phyloP scores from a whole-genome alignment of 2,113 vertebrate species.

The Psilopsiagon aurifrons region DNA sequence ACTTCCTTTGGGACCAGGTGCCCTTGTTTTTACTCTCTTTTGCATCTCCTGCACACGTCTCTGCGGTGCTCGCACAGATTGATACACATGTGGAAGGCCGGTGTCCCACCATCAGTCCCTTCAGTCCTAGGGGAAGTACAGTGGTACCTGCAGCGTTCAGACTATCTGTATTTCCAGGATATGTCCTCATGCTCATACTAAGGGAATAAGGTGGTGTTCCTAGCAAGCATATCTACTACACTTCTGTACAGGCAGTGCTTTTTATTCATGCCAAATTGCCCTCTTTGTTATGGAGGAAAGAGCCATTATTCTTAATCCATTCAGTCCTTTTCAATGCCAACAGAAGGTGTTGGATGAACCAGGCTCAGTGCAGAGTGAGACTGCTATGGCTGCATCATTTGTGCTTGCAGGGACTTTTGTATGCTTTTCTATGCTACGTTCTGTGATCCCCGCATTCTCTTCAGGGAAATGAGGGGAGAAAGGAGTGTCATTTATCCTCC shows the following conservation, averaged over 20 bases:
- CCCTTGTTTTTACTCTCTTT: not conserved
- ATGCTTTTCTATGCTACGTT: not conserved
- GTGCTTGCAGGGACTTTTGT: not conserved
- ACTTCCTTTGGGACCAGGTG: not conserved
- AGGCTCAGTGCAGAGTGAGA: not conserved
- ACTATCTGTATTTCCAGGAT: not conserved
- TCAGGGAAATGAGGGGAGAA: not conserved
- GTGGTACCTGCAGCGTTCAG: not conserved
- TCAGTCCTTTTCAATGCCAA: not conserved
- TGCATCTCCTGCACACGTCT: not conserved
- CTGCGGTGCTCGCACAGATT: not conserved
- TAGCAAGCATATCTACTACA: not conserved
- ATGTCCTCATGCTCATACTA: not conserved
- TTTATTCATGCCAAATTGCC: not conserved
- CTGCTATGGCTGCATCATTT: not conserved
- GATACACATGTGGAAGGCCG: rapidly evolving
- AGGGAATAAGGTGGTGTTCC: too few species aligned
- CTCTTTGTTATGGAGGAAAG: not conserved
- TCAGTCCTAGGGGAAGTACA: not conserved
- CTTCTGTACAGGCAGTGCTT: not conserved
- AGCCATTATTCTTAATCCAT: not conserved
- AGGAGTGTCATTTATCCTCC: not conserved
- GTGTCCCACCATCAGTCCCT: not conserved
- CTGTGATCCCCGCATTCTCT: not conserved
- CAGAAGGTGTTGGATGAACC: not conserved